Evolutionary conservation across 2,113 vertebrate genomes (phyloP).

Genomic region (Eubucco bourcierii): DNA sequence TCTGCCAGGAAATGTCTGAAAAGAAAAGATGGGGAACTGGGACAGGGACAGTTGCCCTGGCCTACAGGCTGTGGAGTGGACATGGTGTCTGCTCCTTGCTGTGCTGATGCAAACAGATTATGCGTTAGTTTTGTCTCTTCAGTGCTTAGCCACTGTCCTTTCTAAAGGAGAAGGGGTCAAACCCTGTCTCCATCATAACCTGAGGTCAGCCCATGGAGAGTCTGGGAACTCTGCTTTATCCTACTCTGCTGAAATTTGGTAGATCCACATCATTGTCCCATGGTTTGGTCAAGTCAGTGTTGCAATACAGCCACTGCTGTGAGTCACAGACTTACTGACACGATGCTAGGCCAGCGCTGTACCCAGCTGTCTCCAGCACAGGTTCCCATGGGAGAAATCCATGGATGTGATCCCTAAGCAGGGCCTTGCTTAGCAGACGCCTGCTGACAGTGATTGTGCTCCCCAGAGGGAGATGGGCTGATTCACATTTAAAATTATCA

Average conservation of each 20-base stretch:
- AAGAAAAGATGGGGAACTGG: background rate
- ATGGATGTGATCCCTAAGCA: background rate
- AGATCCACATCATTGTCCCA: background rate
- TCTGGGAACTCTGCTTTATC: background rate
- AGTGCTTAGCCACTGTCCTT: background rate
- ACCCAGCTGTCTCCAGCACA: background rate
- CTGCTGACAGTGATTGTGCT: background rate
- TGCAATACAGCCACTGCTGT: background rate
- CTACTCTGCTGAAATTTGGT: background rate
- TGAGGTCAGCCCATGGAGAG: background rate
- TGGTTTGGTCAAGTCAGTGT: background rate
- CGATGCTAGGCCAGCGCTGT: rapidly evolving
- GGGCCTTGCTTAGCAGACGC: background rate
- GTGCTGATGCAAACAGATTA: background rate
- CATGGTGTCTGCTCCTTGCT: background rate
- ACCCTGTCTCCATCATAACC: background rate
- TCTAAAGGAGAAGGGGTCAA: background rate
- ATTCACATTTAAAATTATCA: background rate
- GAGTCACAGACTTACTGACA: rapidly evolving
- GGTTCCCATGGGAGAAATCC: constrained; percentile 9
- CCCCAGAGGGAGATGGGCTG: constrained; percentile 12
- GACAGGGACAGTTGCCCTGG: background rate
- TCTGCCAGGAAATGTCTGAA: background rate
- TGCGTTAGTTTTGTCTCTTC: background rate
- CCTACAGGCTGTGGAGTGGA: background rate